These are phyloP conservation scores for Dermochelys coriacea DNA, from an alignment of 2,797 vertebrate species.

Conservation along the genomic window DNA sequence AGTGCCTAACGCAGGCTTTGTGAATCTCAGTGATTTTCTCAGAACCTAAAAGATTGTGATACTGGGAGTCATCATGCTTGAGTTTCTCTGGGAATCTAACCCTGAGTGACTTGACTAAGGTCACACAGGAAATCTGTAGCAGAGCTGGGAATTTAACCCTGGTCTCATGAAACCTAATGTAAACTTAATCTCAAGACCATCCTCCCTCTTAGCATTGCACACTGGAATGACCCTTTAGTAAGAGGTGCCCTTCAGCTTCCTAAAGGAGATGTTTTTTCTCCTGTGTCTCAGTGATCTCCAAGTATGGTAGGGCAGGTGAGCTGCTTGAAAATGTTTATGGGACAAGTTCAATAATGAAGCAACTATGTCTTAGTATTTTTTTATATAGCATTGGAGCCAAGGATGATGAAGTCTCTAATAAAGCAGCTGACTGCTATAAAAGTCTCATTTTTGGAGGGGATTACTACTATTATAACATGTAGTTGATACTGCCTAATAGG, in stretches of 20 bases:
- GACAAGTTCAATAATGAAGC: not conserved
- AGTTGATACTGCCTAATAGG: not conserved
- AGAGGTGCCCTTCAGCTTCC: no score
- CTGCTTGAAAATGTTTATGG: not conserved
- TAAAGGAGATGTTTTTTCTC: not conserved
- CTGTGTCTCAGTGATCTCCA: not conserved
- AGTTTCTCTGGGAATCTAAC: not conserved
- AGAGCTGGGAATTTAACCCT: not conserved
- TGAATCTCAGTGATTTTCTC: no score
- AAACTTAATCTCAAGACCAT: not conserved
- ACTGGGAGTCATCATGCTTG: not conserved
- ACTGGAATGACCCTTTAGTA: not conserved
- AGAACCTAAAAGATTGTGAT: not conserved
- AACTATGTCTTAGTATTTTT: not conserved
- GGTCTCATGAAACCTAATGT: not conserved
- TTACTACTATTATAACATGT: conserved; percentile 33
- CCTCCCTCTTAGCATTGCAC: not conserved
- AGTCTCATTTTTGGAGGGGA: not conserved
- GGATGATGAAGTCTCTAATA: not conserved
- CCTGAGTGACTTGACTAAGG: not conserved
- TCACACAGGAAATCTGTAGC: not conserved
- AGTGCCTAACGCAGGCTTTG: no score
- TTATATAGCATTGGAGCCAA: not conserved
- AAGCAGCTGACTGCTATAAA: not conserved
- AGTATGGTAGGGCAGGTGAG: not conserved